A percentile compares a stretch with the other conserved stretches of the same genome.
These are phyloP conservation scores for Ictidomys tridecemlineatus DNA, from an alignment of 2,113 vertebrate species.

Conservation along the genomic window DNA sequence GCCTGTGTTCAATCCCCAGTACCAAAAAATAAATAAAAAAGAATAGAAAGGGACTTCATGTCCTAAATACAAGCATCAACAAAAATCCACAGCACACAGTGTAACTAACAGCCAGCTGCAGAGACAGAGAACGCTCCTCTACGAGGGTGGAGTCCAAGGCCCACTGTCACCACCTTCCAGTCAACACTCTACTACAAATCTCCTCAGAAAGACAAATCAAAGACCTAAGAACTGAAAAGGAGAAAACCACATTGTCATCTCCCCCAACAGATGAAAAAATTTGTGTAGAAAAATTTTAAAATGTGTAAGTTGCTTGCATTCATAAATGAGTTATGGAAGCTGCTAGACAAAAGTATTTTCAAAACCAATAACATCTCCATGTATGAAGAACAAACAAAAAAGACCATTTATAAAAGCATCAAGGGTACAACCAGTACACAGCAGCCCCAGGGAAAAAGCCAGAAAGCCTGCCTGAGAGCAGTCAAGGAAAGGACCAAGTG, in stretches of 20 bases:
- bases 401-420: no score
- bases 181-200: neutral
- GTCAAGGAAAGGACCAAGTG: no score
- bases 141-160: no score
- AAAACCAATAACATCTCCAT: neutral
- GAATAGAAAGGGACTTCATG: no score
- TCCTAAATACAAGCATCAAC: neutral
- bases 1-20: no score
- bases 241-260: neutral
- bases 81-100: accelerated
- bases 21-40: neutral
- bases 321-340: neutral
- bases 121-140: neutral
- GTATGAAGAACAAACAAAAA: neutral
- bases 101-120: neutral
- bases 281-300: neutral
- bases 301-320: neutral
- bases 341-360: neutral
- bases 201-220: neutral
- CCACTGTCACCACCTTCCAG: neutral
- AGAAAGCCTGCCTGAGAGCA: no score
- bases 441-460: no score
- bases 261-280: neutral
- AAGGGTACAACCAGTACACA: no score
- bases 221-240: neutral